Percentiles rank a stretch among this genome's conserved stretches.
Conservation (phyloP, 2,888 invertebrate genomes). For the Branchipolynoe longqiensis region DNA sequence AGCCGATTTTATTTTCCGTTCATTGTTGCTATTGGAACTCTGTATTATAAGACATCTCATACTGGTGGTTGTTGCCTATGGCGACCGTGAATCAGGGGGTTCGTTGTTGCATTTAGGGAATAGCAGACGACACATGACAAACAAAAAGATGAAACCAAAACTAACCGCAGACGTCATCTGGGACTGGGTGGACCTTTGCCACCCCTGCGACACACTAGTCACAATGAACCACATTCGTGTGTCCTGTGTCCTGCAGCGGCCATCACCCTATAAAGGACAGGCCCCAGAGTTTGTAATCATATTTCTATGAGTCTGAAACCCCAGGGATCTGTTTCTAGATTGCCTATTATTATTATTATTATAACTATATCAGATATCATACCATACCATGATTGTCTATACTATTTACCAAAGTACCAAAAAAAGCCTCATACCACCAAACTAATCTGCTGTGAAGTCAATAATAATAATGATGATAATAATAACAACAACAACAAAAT, state of each 20-base stretch:
- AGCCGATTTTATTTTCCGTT: conserved; percentile 17
- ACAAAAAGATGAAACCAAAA: too few species aligned
- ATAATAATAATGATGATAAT: too few species aligned
- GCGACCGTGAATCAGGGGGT: not conserved
- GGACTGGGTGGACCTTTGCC: not conserved
- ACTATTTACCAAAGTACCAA: conserved; percentile 12
- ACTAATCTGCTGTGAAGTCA: conserved; percentile 25
- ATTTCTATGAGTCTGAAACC: not conserved
- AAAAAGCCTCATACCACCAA: conserved; percentile 31
- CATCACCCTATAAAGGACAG: too few species aligned
- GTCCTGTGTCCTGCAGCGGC: too few species aligned
- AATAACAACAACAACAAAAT: conserved; percentile 12
- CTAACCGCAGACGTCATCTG: too few species aligned
- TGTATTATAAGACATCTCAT: conserved; percentile 41
- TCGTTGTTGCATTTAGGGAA: conserved; percentile 44
- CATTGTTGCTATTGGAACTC: conserved; percentile 16
- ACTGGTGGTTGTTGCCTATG: conserved; percentile 29
- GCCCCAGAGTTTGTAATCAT: not conserved
- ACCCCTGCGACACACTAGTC: conserved; percentile 20
- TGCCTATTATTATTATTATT: conserved; percentile 43
- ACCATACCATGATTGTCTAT: too few species aligned
- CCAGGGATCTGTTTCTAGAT: not conserved
- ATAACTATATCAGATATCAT: conserved; percentile 41
- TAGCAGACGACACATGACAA: conserved; percentile 12
- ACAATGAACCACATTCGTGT: too few species aligned